Evolutionary conservation across 2,113 vertebrate genomes (phyloP).

Genomic region (Thinocorus orbignyianus): DNA sequence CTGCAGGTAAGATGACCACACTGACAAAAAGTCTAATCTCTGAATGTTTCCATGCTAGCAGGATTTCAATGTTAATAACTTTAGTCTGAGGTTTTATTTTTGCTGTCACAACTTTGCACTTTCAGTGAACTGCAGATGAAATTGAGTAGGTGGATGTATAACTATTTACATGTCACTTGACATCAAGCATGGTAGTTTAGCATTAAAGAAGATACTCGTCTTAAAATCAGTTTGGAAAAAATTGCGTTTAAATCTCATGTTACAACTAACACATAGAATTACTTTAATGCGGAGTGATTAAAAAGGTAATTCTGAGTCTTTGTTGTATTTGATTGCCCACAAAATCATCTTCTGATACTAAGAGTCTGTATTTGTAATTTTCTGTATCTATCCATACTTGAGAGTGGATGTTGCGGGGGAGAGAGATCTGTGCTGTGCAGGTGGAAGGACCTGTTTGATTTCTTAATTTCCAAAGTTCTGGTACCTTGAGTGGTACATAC

Average conservation of each 20-base stretch:
- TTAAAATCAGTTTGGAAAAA: neutral
- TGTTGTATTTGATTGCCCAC: neutral
- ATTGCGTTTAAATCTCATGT: neutral
- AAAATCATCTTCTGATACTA: neutral
- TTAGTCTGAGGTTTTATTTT: neutral
- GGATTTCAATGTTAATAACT: neutral
- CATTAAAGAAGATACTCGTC: neutral
- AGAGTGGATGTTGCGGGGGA: no score
- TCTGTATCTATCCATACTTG: neutral
- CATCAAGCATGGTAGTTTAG: neutral
- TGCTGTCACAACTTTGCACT: neutral
- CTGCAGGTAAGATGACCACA: neutral
- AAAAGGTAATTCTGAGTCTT: neutral
- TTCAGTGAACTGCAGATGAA: neutral
- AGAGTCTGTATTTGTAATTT: neutral
- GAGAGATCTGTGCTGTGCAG: neutral
- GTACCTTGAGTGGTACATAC: accelerated
- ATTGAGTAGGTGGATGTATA: neutral
- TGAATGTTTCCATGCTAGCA: neutral
- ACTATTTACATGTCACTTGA: neutral
- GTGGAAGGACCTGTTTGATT: neutral
- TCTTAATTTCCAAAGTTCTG: neutral
- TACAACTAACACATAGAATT: neutral
- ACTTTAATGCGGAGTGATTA: neutral
- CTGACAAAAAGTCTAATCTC: neutral